Evolutionary conservation across 1,140 invertebrate species (phyloP).

Genomic region (Lasaia peninsularis): DNA sequence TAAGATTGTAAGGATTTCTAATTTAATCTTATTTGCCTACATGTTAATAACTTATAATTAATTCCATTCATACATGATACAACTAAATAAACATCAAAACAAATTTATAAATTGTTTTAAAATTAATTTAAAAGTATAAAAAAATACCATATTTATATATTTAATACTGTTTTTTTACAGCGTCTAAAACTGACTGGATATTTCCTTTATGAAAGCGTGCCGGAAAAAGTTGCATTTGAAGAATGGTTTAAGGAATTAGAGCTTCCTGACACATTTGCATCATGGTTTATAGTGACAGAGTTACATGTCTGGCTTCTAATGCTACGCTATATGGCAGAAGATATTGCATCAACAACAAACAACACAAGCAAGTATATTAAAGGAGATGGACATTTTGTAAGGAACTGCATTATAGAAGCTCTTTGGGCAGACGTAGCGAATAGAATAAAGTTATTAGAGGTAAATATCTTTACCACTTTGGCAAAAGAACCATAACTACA

Average conservation of each 20-base stretch:
- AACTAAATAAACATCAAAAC: too few species aligned
- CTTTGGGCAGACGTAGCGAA: conserved; percentile 89
- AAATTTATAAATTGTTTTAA: too few species aligned
- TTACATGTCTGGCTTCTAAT: conserved; percentile 91
- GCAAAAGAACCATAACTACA: too few species aligned
- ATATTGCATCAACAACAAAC: conserved; percentile 49
- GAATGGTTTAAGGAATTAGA: conserved; percentile 82
- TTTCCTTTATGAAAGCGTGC: conserved; percentile 81
- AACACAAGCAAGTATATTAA: conserved; percentile 60
- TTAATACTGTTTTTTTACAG: conserved; percentile 67
- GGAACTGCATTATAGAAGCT: conserved; percentile 85
- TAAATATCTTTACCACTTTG: conserved; percentile 44
- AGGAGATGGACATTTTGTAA: conserved; percentile 82
- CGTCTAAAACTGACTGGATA: conserved; percentile 79
- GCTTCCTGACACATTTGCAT: conserved; percentile 87
- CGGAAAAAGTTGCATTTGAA: conserved; percentile 79
- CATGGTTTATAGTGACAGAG: conserved; percentile 91
- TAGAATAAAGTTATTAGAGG: conserved; percentile 85
- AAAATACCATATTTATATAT: too few species aligned
- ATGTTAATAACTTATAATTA: too few species aligned
- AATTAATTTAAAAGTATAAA: too few species aligned
- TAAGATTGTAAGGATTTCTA: neutral
- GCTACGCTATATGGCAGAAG: conserved; percentile 87
- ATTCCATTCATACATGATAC: too few species aligned
- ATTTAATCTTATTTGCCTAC: too few species aligned